These are phyloP conservation scores for Epizoanthus ramosus DNA, from an alignment of 92 coral and sea anemone species.

Conservation along the genomic window DNA sequence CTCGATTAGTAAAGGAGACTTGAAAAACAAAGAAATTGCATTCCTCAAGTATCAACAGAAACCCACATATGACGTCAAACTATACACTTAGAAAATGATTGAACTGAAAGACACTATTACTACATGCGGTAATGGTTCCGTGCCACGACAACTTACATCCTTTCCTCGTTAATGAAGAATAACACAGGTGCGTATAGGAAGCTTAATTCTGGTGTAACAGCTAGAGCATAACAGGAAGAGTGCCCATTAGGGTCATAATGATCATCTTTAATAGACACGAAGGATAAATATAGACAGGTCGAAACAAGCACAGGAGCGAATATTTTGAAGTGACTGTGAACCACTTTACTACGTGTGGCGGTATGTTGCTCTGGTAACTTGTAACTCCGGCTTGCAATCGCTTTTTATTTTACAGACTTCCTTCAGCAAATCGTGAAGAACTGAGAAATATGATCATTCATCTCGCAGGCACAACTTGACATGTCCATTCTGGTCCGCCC, in stretches of 20 bases:
- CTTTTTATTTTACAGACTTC: too few species aligned
- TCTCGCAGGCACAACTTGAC: too few species aligned
- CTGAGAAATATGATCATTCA: too few species aligned
- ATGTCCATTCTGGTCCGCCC: too few species aligned
- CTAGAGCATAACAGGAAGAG: background rate
- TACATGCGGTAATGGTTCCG: background rate
- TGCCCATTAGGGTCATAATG: background rate
- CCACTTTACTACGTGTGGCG: too few species aligned
- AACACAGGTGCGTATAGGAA: background rate
- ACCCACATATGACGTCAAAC: slow-evolving; percentile 3
- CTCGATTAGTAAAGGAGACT: background rate
- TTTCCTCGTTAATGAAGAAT: background rate
- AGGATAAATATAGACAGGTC: too few species aligned
- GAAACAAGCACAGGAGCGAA: too few species aligned
- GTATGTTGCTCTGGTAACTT: too few species aligned
- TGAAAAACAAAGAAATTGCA: slow-evolving; percentile 7
- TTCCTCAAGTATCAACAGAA: background rate
- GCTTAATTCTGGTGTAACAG: background rate
- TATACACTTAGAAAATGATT: background rate
- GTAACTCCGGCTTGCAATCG: too few species aligned
- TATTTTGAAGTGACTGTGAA: too few species aligned
- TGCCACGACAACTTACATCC: background rate
- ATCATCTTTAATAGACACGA: too few species aligned
- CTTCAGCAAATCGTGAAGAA: too few species aligned
- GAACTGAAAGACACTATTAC: background rate